Base-by-base conservation (phyloP, 53 echinoderm and acorn worm species). In the Mesocentrotus franciscanus region DNA sequence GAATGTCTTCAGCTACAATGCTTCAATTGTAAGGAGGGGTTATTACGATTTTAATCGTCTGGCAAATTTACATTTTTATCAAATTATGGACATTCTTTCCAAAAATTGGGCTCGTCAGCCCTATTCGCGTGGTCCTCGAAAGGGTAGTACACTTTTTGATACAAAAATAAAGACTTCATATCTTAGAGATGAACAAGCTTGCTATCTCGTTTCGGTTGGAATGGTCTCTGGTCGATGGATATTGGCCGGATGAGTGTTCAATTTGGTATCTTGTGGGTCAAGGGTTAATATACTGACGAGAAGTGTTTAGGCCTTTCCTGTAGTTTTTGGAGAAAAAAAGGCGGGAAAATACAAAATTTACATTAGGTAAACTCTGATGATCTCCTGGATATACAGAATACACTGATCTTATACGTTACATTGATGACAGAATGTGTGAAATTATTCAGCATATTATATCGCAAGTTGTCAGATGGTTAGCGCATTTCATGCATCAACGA, bases 101-200 rank as follows among this genome's bases (percentile, higher is more conserved):
- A 81, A 36, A 42, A 29, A 30, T 18, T 6, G 81, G 81, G 81
- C 20, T 81, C 81, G 81, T 81, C 81, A 39, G 81, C 42, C 36
- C 81, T 74, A 81, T 22, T 20, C 16, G 1, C 81, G 42, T 4
- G 39, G 18, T 81, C n/a, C 16, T 81, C 18, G 36, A 20, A 81
- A 81, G 18, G 81, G 81, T 8, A 42, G 42, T 36, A 18, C 42
- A 81, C 64, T 64, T 64, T 74, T 81, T 81, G 42, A 81, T 81
- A 81, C 81, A 81, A 81, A 81, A 81, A 81, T 81, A 81, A 29
- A 81, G 81, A 42, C 9, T 81, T 35, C 16, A 81, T 36, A 81
- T 81, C 81, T 81, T 9, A 13, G 81, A 81, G 81, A 81, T 39
- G 81, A 33, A 20, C 36, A 81, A 81, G 81, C 81, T 81, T 81